Percentiles rank a stretch among this genome's conserved stretches.
These are phyloP conservation scores for Halcyon leucocephala DNA, from an alignment of 2,797 vertebrate species.

Conservation along the genomic window DNA sequence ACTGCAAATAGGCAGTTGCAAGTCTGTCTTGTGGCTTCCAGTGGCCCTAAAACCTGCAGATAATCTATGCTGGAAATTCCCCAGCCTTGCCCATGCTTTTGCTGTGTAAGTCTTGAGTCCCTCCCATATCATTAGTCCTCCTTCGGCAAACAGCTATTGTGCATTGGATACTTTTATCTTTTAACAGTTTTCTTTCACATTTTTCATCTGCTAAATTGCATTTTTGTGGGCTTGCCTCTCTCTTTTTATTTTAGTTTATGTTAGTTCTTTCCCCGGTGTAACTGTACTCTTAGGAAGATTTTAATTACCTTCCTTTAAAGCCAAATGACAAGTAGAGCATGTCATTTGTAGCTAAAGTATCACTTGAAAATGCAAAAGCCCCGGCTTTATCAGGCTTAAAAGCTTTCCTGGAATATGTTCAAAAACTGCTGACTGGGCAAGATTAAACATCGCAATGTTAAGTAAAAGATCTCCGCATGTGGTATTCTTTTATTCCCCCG, in stretches of 20 bases:
- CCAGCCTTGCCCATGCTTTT: neutral
- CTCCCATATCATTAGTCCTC: conserved; percentile 19
- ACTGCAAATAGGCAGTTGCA: neutral
- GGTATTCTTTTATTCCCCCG: conserved; percentile 64
- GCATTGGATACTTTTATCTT: conserved; percentile 46
- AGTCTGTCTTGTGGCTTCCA: conserved; percentile 25
- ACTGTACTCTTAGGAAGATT: conserved; percentile 68
- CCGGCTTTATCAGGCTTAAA: conserved; percentile 86
- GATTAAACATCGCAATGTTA: conserved; percentile 83
- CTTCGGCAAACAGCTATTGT: conserved; percentile 16
- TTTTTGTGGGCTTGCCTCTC: conserved; percentile 58
- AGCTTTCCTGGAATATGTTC: conserved; percentile 92
- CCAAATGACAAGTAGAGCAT: conserved; percentile 72
- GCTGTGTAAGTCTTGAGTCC: neutral
- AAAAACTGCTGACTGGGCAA: conserved; percentile 88
- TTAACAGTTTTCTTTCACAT: conserved; percentile 13
- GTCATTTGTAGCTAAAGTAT: conserved; percentile 73
- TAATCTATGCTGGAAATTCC: conserved; percentile 30
- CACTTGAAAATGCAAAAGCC: conserved; percentile 76
- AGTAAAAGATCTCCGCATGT: conserved; percentile 83
- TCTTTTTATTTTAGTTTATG: neutral
- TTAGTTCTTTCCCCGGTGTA: neutral
- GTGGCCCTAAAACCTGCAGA: neutral
- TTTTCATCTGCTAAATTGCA: conserved; percentile 54
- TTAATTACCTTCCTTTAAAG: conserved; percentile 70